Percentiles rank a stretch among this genome's conserved stretches.
These are phyloP conservation scores for Nesoenas mayeri DNA, from an alignment of 2,113 vertebrate genomes.

Conservation along the genomic window DNA sequence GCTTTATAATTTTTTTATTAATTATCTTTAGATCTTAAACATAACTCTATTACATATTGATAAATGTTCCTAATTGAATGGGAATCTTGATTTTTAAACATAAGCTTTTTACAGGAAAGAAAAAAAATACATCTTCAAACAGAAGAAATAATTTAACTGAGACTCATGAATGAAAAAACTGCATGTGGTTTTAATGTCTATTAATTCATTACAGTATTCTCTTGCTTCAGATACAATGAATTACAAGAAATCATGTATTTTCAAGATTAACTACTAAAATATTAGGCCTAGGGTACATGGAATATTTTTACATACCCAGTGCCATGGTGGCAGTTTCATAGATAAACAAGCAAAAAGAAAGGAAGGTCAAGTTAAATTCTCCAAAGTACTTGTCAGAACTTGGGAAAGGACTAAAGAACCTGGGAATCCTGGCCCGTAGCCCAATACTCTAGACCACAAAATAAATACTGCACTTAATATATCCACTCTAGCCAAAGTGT, in stretches of 20 bases:
- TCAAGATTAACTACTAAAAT: neutral
- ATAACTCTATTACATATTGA: neutral
- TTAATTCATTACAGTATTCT: neutral
- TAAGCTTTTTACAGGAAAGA: neutral
- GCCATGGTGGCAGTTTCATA: neutral
- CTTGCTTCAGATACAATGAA: neutral
- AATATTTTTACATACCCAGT: neutral
- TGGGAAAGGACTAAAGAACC: neutral
- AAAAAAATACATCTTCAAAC: neutral
- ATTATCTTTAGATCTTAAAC: neutral
- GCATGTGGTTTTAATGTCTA: accelerated
- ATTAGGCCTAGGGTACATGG: neutral
- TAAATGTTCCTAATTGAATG: accelerated
- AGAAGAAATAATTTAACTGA: neutral
- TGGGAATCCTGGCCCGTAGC: neutral
- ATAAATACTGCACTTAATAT: conserved; percentile 26
- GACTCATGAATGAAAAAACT: neutral
- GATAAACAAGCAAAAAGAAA: neutral
- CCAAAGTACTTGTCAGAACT: neutral
- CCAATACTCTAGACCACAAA: neutral
- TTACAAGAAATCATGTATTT: neutral
- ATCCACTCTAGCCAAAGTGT: neutral
- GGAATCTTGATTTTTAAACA: neutral
- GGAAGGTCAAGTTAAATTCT: neutral
- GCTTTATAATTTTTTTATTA: neutral